These are phyloP conservation scores for Drosophila niveifrons DNA, from an alignment of 2,888 invertebrate species.

Conservation along the genomic window DNA sequence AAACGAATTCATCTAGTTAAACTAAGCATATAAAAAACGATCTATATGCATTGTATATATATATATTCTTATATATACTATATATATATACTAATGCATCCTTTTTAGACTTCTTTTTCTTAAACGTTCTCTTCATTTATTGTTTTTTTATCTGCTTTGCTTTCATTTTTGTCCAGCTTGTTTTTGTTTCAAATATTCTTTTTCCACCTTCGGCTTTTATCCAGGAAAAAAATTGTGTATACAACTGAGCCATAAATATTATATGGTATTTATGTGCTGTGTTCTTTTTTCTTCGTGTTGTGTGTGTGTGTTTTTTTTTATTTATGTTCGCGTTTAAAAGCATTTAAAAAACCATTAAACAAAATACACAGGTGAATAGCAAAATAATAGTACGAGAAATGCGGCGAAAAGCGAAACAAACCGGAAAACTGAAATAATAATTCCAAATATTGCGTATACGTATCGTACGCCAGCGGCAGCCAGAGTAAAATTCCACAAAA, in stretches of 20 bases:
- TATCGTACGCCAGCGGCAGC: conserved; percentile 44
- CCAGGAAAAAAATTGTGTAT: conserved; percentile 30
- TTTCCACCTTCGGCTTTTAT: conserved; percentile 19
- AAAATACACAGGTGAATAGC: conserved; percentile 21
- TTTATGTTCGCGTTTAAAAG: conserved; percentile 40
- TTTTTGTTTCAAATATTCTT: conserved; percentile 4
- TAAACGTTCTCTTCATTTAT: conserved; percentile 21
- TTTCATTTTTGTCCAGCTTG: conserved; percentile 10
- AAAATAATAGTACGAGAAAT: conserved; percentile 22
- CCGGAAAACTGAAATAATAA: neutral
- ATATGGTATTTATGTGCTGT: conserved; percentile 37
- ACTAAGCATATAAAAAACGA: conserved; percentile 66
- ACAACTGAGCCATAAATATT: conserved; percentile 48
- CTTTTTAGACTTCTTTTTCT: conserved; percentile 5
- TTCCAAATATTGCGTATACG: conserved; percentile 51
- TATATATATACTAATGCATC: conserved; percentile 20
- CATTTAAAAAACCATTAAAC: conserved; percentile 59
- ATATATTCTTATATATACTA: conserved; percentile 9
- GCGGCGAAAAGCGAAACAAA: conserved; percentile 15
- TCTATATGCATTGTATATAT: conserved; percentile 46
- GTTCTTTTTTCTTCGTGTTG: neutral
- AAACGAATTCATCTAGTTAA: conserved; percentile 76
- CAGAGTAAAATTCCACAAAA: conserved; percentile 23
- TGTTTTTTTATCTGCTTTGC: conserved; percentile 39
- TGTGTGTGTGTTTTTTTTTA: conserved; percentile 4